phyloP scores from a whole-genome alignment of 2,888 invertebrate genomes.

The Drosophila atripex region DNA sequence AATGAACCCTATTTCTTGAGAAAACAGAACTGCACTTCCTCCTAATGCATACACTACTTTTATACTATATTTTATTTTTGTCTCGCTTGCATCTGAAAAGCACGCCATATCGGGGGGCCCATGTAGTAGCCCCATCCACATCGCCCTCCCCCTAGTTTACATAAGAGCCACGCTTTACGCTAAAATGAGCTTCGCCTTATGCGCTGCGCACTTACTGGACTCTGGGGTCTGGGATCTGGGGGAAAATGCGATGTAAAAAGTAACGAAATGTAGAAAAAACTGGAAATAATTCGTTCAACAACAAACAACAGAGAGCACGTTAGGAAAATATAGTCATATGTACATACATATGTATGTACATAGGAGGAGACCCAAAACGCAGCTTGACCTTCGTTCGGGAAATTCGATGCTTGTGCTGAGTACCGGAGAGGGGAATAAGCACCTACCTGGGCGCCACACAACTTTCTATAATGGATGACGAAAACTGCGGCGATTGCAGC shows the following conservation, averaged over 20 bases:
- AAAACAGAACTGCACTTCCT: too few relatives aligned
- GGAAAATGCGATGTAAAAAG: conserved; percentile 56
- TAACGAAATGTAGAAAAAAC: conserved; percentile 51
- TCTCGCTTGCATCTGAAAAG: conserved; percentile 42
- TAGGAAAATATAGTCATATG: conserved; percentile 24
- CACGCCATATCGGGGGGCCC: conserved; percentile 35
- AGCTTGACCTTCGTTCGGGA: conserved; percentile 70
- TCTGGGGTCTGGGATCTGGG: conserved; percentile 16
- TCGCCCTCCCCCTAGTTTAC: conserved; percentile 36
- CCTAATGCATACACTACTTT: conserved; percentile 8
- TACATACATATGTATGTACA: too few relatives aligned
- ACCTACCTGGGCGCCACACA: conserved; percentile 55
- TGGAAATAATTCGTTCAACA: conserved; percentile 58
- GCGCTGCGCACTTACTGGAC: conserved; percentile 59
- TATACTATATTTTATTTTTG: conserved; percentile 31
- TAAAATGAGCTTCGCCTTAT: conserved; percentile 69
- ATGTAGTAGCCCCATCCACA: conserved; percentile 7
- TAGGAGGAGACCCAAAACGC: conserved; percentile 43
- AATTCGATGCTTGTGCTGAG: conserved; percentile 56
- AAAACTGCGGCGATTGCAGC: conserved; percentile 34
- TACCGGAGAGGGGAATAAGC: not conserved
- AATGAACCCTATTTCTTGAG: too few relatives aligned
- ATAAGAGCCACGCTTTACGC: conserved; percentile 66
- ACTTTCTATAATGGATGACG: conserved; percentile 66
- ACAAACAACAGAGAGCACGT: not conserved